Evolutionary conservation across 2,797 vertebrate species (phyloP).

Genomic region (Enteromius mattozi): DNA sequence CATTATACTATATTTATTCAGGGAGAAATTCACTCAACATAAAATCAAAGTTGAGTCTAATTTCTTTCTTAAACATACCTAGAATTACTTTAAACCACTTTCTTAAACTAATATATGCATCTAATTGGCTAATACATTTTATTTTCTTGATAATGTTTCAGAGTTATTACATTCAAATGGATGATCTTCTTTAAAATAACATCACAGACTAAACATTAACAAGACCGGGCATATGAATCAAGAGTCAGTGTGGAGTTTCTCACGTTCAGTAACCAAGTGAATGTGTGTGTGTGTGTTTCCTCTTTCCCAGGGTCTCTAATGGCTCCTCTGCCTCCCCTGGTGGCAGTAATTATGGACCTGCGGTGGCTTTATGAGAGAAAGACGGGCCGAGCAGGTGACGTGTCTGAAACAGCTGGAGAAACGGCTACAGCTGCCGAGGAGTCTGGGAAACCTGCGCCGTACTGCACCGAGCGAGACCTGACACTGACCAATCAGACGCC

Average conservation of each 20-base stretch:
- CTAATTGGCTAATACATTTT: too few relatives aligned
- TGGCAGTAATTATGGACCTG: conserved; percentile 70
- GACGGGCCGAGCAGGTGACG: conserved; percentile 70
- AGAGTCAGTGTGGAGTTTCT: not conserved
- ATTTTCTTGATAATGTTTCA: not conserved
- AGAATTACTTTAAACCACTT: not conserved
- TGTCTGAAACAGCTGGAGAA: conserved; percentile 78
- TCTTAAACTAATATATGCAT: not conserved
- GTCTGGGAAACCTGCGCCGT: conserved; percentile 56
- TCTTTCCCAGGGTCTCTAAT: conserved; percentile 63
- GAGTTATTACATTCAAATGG: not conserved
- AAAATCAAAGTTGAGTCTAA: not conserved
- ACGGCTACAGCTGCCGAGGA: conserved; percentile 76
- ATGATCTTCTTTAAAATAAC: not conserved
- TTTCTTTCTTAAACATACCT: not conserved
- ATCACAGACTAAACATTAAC: not conserved
- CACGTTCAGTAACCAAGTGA: not conserved
- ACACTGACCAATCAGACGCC: conserved; percentile 33
- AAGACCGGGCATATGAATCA: not conserved
- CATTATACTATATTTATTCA: not conserved
- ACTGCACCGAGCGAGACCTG: conserved; percentile 33
- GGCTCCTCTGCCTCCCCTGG: conserved; percentile 53
- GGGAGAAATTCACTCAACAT: not conserved
- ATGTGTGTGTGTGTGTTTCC: conserved; percentile 42
- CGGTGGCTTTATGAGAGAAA: conserved; percentile 49